Evolutionary conservation across 2,888 invertebrate species (phyloP).

Genomic region (Hyalella azteca): DNA sequence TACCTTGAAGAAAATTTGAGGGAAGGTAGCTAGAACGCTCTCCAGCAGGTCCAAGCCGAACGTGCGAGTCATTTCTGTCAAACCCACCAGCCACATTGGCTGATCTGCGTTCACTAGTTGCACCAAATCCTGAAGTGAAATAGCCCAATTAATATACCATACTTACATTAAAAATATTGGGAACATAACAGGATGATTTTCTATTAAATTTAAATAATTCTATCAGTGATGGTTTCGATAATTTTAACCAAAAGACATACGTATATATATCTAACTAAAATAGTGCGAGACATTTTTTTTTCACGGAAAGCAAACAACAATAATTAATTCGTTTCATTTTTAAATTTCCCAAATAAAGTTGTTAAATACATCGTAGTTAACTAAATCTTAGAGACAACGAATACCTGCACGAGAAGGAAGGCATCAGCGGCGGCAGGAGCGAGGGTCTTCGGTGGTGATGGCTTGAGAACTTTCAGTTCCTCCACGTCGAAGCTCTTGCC

Average conservation of each 20-base stretch:
- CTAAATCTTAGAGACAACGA: slow-evolving; percentile 1
- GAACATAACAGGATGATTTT: too few species aligned
- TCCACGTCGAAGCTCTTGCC: slow-evolving; percentile 71
- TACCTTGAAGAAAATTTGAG: slow-evolving; percentile 83
- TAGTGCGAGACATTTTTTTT: too few species aligned
- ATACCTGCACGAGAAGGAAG: slow-evolving; percentile 88
- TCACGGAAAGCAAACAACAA: too few species aligned
- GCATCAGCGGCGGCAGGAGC: slow-evolving; percentile 91
- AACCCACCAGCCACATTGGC: slow-evolving; percentile 92
- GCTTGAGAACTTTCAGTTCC: slow-evolving; percentile 77
- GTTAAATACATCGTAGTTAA: too few species aligned
- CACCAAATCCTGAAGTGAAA: slow-evolving; percentile 95
- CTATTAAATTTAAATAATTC: too few species aligned
- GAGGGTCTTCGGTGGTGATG: slow-evolving; percentile 80
- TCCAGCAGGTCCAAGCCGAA: slow-evolving; percentile 95
- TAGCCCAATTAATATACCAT: too few species aligned
- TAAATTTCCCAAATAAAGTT: too few species aligned
- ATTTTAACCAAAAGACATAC: too few species aligned
- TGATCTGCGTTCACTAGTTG: slow-evolving; percentile 96
- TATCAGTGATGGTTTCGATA: too few species aligned
- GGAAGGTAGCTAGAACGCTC: slow-evolving; percentile 86
- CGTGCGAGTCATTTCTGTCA: slow-evolving; percentile 96
- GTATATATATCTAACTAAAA: too few species aligned
- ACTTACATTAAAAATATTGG: too few species aligned
- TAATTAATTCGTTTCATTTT: too few species aligned